phyloP scores from a whole-genome alignment of 2,113 vertebrate genomes.

The Bubalus kerabau region DNA sequence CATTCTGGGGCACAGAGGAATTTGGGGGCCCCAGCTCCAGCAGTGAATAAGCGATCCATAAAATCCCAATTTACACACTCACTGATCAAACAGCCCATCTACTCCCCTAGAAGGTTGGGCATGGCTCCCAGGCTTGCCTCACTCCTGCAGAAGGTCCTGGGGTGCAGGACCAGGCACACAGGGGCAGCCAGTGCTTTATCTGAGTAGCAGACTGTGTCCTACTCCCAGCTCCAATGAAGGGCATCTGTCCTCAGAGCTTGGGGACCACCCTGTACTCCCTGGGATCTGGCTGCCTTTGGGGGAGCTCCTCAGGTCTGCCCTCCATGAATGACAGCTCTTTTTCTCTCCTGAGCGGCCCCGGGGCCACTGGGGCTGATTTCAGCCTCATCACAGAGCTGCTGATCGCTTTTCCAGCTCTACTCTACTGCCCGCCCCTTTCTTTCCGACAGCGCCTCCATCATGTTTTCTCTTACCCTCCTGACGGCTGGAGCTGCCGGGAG shows the following conservation, averaged over 20 bases:
- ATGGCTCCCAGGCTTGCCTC: not conserved
- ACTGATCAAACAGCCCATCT: slow-evolving; percentile 59
- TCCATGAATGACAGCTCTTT: slow-evolving; percentile 59
- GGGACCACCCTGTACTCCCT: not conserved
- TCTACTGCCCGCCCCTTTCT: not conserved
- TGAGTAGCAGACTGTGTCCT: not conserved
- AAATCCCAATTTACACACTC: slow-evolving; percentile 69
- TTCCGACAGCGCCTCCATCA: not conserved
- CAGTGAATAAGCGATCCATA: slow-evolving; percentile 64
- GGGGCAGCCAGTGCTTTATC: not conserved
- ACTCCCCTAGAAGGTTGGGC: not conserved
- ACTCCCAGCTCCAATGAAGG: not conserved
- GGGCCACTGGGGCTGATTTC: slow-evolving; percentile 56
- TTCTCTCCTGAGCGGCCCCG: slow-evolving; percentile 41
- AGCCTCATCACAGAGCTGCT: slow-evolving; percentile 55
- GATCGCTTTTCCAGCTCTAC: slow-evolving; percentile 72
- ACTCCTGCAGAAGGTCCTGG: not conserved
- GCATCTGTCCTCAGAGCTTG: not conserved
- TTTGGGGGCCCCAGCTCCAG: slow-evolving; percentile 60
- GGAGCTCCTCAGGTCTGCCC: slow-evolving; percentile 57
- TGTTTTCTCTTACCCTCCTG: not conserved
- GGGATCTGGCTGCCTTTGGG: not conserved
- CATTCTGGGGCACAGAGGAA: slow-evolving; percentile 65
- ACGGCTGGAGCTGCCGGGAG: not conserved
- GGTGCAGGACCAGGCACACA: not conserved